phyloP scores from a whole-genome alignment of 1,140 invertebrate genomes.

The Papilio polyxenes region DNA sequence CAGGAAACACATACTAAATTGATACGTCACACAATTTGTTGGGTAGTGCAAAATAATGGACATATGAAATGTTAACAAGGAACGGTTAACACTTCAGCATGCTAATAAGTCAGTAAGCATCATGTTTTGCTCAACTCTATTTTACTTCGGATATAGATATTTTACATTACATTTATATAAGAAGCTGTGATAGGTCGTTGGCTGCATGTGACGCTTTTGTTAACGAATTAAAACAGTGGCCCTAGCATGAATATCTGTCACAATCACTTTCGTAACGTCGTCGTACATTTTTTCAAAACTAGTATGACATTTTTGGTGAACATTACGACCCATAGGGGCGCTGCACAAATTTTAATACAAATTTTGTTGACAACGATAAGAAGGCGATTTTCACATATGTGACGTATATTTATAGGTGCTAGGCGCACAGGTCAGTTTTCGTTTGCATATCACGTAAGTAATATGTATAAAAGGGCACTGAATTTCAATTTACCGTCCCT shows the following conservation, averaged over 20 bases:
- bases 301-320: too few species aligned
- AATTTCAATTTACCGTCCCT: background rate
- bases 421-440: too few species aligned
- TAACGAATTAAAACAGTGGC: too few species aligned
- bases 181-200: background rate
- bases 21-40: slow-evolving; percentile 52
- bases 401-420: too few species aligned
- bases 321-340: too few species aligned
- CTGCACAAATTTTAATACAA: too few species aligned
- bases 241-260: too few species aligned
- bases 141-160: background rate
- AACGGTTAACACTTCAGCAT: slow-evolving; percentile 45
- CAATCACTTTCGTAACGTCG: too few species aligned
- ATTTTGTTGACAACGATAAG: too few species aligned
- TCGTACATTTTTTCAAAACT: too few species aligned
- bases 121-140: slow-evolving; percentile 42
- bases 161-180: background rate
- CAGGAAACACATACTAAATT: slow-evolving; percentile 44
- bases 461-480: background rate
- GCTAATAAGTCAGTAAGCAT: slow-evolving; percentile 54
- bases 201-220: background rate
- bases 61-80: slow-evolving; percentile 43
- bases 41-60: slow-evolving; percentile 54
- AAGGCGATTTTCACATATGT: too few species aligned
- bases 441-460: too few species aligned